Base-by-base conservation (phyloP, 2,888 invertebrate genomes). In the Perithous albicinctus region DNA sequence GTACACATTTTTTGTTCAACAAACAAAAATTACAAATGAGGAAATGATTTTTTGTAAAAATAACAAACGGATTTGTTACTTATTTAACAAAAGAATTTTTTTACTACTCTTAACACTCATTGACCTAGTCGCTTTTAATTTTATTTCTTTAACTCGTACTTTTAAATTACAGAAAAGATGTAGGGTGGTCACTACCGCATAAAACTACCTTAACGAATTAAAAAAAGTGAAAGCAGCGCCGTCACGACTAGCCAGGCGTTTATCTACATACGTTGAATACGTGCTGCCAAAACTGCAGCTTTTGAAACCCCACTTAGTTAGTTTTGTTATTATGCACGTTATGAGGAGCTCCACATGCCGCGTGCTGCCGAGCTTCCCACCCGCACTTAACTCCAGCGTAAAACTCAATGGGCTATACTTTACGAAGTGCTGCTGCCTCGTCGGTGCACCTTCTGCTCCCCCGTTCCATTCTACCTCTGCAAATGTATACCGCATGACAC, bases 381-480 rank as follows among this genome's bases (percentile, higher is more conserved):
- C 38, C 38, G 67, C 67, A 76, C 76, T 76, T 76, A 69, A 54
- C 76, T 59, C 26, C 35, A 26, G 26, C 35, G 46, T 69, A 48
- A 48, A 15, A 61, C 76, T 76, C 48, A 76, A 76, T 76, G 67
- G 67, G 43, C 59, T 76, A 29, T 20, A 38, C 32, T 35, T 64
- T 23, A 51, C n/a, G 23, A 64, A 46, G 5, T 23, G 46, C 66
- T 75, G 8, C 51, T 56, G 56, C 56, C 15, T 1, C 15, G 41
- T 56, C 56, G 23, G 18, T 35, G 8, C 5, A 43, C 12, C 2
- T 26, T 12, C 23, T 35, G 3, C 5, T n/a, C 12, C 2, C 41
- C 12, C 23, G 12, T 5, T 10, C 5, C 43, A 12, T 2, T 1
- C n/a, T 10, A n/a, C 41, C 12, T 41, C 41, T n/a, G 41, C 41